Evolutionary conservation across 2,888 invertebrate species (phyloP).

Genomic region (Hemistola chrysoprasaria): DNA sequence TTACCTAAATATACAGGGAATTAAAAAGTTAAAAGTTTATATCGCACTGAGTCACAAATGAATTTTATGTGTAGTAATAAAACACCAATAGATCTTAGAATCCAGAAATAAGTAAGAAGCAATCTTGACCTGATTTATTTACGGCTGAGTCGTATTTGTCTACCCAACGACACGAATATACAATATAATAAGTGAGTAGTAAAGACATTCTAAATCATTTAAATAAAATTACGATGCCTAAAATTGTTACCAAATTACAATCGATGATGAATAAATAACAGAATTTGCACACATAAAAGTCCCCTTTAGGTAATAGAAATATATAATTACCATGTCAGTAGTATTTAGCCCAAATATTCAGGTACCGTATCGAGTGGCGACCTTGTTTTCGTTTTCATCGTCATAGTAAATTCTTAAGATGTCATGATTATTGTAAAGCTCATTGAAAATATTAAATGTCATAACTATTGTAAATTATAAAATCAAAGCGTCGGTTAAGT

Average conservation of each 20-base stretch:
- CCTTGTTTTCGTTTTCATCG: constrained; percentile 77
- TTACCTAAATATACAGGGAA: no score
- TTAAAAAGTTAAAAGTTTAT: not conserved
- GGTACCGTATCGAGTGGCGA: constrained; percentile 69
- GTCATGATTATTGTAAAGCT: constrained; percentile 43
- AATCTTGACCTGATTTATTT: constrained; percentile 69
- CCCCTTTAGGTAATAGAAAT: constrained; percentile 36
- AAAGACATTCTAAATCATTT: no score
- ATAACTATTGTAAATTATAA: constrained; percentile 41
- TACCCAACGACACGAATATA: constrained; percentile 6
- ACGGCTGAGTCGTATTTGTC: constrained; percentile 43
- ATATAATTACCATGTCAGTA: constrained; percentile 43
- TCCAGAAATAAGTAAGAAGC: constrained; percentile 49
- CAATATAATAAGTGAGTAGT: no score
- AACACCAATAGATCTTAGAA: constrained; percentile 27
- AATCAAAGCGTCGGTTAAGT: constrained; percentile 17
- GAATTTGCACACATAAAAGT: constrained; percentile 6
- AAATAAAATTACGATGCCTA: no score
- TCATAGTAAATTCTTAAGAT: constrained; percentile 33
- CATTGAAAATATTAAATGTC: constrained; percentile 51
- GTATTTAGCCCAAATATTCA: constrained; percentile 59
- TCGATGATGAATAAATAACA: not conserved
- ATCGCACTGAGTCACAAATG: constrained; percentile 3
- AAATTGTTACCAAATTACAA: no score
- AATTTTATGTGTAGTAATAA: constrained; percentile 12